These are phyloP conservation scores for Lutraria rhynchaena DNA, from an alignment of 1,140 invertebrate species.

Conservation along the genomic window DNA sequence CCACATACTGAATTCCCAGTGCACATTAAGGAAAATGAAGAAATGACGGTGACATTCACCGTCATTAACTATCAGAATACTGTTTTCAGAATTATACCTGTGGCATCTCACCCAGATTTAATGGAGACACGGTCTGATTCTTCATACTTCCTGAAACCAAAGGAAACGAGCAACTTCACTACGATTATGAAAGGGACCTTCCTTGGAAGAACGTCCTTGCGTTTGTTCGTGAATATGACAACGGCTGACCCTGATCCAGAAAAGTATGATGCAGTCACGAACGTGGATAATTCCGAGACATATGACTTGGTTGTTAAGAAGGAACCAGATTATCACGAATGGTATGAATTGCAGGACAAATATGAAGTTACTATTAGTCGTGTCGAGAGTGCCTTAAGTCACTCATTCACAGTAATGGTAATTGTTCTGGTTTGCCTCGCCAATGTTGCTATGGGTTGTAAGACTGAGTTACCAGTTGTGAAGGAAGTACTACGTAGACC, in stretches of 20 bases:
- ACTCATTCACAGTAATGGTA: conserved; percentile 75
- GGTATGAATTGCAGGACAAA: conserved; percentile 60
- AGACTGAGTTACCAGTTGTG: conserved; percentile 80
- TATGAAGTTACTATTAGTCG: conserved; percentile 72
- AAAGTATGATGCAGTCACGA: no score
- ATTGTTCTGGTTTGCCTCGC: conserved; percentile 77
- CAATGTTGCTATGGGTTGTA: conserved; percentile 82
- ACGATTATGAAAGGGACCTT: conserved; percentile 49
- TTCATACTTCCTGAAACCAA: neutral
- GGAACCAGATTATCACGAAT: conserved; percentile 24
- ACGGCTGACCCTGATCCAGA: no score
- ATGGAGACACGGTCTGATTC: conserved; percentile 7
- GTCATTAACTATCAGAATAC: conserved; percentile 20
- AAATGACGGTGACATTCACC: conserved; percentile 26
- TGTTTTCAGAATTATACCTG: conserved; percentile 24
- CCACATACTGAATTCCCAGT: conserved; percentile 23
- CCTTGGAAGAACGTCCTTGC: conserved; percentile 57
- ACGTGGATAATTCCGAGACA: conserved; percentile 26
- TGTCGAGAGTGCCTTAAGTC: conserved; percentile 70
- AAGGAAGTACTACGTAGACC: conserved; percentile 79
- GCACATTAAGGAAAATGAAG: conserved; percentile 42
- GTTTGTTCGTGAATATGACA: conserved; percentile 53
- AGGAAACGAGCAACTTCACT: conserved; percentile 37
- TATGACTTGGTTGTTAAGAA: conserved; percentile 15
- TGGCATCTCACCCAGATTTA: conserved; percentile 19